Evolutionary conservation across 2,888 invertebrate genomes (phyloP).

Genomic region (Chloroclysta siterata): DNA sequence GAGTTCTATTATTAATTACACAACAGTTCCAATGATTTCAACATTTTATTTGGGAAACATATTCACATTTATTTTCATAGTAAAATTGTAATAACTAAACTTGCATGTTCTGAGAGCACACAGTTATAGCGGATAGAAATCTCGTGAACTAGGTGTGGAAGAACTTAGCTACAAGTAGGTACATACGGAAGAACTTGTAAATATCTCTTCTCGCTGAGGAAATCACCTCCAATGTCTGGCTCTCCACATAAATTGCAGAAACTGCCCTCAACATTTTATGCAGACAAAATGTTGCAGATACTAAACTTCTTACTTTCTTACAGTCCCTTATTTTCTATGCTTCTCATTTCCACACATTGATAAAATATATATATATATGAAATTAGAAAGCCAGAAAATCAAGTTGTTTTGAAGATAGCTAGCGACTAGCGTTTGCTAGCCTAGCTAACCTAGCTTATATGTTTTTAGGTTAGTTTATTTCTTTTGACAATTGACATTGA

Average conservation of each 20-base stretch:
- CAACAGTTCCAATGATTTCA: no score
- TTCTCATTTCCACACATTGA: slow-evolving; percentile 54
- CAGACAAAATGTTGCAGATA: neutral
- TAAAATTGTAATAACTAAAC: no score
- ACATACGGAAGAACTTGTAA: slow-evolving; percentile 63
- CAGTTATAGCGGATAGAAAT: no score
- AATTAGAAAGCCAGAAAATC: neutral
- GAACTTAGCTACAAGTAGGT: no score
- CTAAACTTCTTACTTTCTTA: slow-evolving; percentile 7
- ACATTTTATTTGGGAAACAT: no score
- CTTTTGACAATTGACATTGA: no score
- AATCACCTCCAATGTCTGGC: slow-evolving; percentile 58
- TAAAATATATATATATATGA: slow-evolving; percentile 8
- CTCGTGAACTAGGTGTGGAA: no score
- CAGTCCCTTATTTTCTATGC: neutral
- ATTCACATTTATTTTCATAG: no score
- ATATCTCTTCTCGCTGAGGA: slow-evolving; percentile 57
- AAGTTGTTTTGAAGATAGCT: no score
- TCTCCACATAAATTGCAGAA: slow-evolving; percentile 60
- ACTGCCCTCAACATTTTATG: slow-evolving; percentile 63
- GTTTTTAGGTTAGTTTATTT: no score
- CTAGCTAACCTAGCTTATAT: no score
- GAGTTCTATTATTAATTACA: neutral
- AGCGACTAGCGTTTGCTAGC: no score
- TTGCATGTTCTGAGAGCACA: neutral